Percentiles rank a stretch among this genome's conserved stretches.
These are phyloP conservation scores for Porites australiensis DNA, from an alignment of 64 coral and sea anemone species.

Conservation along the genomic window DNA sequence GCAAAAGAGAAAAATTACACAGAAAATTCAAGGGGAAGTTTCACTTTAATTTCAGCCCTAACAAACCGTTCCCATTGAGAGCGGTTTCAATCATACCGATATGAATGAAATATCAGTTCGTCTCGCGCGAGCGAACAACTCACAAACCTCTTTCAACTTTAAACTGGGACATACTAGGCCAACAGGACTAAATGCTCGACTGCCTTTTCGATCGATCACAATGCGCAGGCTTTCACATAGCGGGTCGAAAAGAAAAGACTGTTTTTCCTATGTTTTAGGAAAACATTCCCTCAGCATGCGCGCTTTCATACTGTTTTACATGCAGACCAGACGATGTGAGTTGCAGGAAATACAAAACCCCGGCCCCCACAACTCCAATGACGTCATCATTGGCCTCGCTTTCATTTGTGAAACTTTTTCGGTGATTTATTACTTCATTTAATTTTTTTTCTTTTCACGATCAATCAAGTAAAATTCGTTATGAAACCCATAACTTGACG, in stretches of 20 bases:
- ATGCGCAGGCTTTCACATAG: conserved; percentile 16
- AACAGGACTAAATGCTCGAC: not conserved
- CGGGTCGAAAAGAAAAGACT: conserved; percentile 17
- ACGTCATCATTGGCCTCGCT: conserved; percentile 37
- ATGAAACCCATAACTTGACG: not conserved
- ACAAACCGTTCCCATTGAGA: conserved; percentile 18
- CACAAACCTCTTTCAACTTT: conserved; percentile 67
- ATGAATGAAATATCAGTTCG: not conserved
- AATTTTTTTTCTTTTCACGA: not conserved
- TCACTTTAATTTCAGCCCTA: conserved; percentile 16
- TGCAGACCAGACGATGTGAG: conserved; percentile 25
- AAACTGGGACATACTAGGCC: conserved; percentile 75
- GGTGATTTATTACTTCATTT: not conserved
- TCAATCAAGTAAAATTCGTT: not conserved
- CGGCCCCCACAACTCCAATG: not conserved
- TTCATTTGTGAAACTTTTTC: not conserved
- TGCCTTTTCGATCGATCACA: conserved; percentile 21
- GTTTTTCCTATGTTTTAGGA: conserved; percentile 43
- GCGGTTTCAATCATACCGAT: not conserved
- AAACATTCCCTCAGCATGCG: conserved; percentile 9
- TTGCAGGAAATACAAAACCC: conserved; percentile 20
- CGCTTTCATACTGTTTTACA: not conserved
- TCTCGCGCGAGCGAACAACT: not conserved
- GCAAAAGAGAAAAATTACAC: conserved; percentile 9
- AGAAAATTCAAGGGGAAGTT: conserved; percentile 3